Conservation (phyloP, 2,888 invertebrate genomes). For the Dromius quadrimaculatus region DNA sequence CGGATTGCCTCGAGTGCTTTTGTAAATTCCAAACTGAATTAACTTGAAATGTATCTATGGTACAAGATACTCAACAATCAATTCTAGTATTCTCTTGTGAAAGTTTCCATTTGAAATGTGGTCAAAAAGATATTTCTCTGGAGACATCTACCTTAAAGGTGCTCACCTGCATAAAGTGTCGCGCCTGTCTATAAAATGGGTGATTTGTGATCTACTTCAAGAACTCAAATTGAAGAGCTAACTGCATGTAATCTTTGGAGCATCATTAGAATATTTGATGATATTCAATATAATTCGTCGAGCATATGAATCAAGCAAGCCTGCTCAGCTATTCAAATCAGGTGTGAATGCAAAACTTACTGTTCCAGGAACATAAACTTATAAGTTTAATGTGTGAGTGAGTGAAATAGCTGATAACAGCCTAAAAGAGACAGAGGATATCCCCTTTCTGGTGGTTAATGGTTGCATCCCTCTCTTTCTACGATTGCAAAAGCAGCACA, state of each 20-base stretch:
- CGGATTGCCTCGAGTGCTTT: too few species aligned
- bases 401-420: constrained; percentile 16
- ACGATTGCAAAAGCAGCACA: constrained; percentile 40
- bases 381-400: constrained; percentile 34
- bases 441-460: constrained; percentile 18
- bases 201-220: too few species aligned
- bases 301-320: constrained; percentile 16
- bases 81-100: too few species aligned
- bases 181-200: too few species aligned
- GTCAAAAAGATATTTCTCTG: too few species aligned
- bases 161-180: too few species aligned
- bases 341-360: constrained; percentile 21
- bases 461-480: constrained; percentile 25
- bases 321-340: constrained; percentile 26
- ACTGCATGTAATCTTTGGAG: constrained; percentile 7
- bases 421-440: constrained; percentile 1
- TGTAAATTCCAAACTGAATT: too few species aligned
- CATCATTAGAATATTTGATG: not conserved
- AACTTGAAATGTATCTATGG: too few species aligned
- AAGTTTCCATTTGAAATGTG: too few species aligned
- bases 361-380: constrained; percentile 19
- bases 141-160: too few species aligned
- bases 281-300: constrained; percentile 21
- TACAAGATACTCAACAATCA: too few species aligned
- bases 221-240: too few species aligned